Evolutionary conservation across 2,797 vertebrate genomes (phyloP).

Genomic region (Coluber constrictor): DNA sequence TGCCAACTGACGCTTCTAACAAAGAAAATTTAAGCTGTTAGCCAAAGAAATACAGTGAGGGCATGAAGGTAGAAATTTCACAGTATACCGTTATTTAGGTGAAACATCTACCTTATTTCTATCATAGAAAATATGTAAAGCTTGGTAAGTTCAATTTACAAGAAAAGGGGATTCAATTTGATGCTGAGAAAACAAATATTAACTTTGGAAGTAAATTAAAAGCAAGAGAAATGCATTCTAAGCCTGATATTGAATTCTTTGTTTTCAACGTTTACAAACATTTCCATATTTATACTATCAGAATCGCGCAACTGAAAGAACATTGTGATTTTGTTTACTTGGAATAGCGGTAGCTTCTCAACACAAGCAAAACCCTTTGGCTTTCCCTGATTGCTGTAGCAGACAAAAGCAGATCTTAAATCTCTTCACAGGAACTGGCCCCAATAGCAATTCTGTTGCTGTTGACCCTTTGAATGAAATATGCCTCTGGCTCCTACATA

Average conservation of each 20-base stretch:
- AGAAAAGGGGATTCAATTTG: neutral
- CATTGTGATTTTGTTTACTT: neutral
- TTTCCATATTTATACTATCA: neutral
- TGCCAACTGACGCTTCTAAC: neutral
- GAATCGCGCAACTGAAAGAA: neutral
- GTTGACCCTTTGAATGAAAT: neutral
- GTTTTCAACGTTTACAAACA: neutral
- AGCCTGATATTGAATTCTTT: neutral
- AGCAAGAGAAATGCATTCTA: neutral
- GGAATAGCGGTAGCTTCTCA: neutral
- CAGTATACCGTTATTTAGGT: neutral
- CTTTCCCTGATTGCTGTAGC: neutral
- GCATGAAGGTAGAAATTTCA: neutral
- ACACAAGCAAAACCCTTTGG: neutral
- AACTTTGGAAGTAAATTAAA: neutral
- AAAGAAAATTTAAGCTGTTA: neutral
- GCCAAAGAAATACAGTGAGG: neutral
- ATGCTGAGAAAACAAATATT: neutral
- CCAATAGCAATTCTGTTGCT: neutral
- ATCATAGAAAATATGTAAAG: neutral
- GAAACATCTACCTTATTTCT: neutral
- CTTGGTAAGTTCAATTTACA: neutral
- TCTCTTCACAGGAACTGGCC: neutral
- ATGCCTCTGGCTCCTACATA: neutral
- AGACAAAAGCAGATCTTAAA: neutral